Conservation (phyloP, 2,888 invertebrate species). For the Pristionchus japonicus region DNA sequence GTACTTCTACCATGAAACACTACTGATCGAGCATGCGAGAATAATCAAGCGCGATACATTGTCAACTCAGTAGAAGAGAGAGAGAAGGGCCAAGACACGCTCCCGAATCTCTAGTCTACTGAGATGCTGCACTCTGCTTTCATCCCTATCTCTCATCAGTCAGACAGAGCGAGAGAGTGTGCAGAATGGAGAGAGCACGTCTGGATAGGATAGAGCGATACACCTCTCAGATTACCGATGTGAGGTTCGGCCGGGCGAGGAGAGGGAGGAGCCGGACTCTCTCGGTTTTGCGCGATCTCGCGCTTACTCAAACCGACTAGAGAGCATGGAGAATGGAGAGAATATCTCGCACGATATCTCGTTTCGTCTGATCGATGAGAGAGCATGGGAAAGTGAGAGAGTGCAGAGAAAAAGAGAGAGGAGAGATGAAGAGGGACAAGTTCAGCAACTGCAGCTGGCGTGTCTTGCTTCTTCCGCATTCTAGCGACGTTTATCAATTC, state of each 20-base stretch:
- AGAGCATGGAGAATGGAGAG: background rate
- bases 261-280: background rate
- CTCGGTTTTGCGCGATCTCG: background rate
- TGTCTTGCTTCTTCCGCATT: constrained; percentile 37
- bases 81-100: background rate
- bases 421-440: background rate
- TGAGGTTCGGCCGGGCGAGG: background rate
- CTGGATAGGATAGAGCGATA: background rate
- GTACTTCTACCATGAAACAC: too few species aligned
- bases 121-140: background rate
- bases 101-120: background rate
- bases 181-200: background rate
- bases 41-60: background rate
- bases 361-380: background rate
- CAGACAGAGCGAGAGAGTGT: too few species aligned
- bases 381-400: background rate
- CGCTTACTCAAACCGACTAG: background rate
- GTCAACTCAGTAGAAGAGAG: background rate
- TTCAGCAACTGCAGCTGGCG: constrained; percentile 1
- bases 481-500: background rate
- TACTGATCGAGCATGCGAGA: background rate
- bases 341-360: background rate
- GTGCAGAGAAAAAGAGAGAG: background rate
- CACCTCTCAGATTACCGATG: constrained; percentile 41
- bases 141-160: background rate